Base-by-base conservation (phyloP, 2,888 invertebrate genomes). In the Folsomia candida region DNA sequence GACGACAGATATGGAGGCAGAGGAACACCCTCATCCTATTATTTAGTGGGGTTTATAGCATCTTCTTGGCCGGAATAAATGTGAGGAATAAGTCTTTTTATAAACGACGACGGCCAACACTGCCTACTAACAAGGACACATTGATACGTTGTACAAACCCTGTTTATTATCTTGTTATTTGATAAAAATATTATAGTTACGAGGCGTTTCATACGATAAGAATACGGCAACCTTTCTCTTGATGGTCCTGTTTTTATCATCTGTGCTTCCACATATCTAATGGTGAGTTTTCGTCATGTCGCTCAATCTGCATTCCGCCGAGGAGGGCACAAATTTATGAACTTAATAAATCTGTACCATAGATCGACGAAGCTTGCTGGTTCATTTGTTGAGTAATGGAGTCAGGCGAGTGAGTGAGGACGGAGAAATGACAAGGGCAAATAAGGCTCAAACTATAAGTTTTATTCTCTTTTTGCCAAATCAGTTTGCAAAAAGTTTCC, bases 331-430 rank as follows among this genome's bases (percentile, higher is more conserved):
- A 47, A 67, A 68, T 68, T 68, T 68, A 68, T 68, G 59, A 60
- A 68, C 1, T 61, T 68, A 25, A 68, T 68, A 61, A 68, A 68
- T 68, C 68, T 61, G 61, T 68, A 37, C 6, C 37, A 37, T 37
- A n/a, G n/a, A n/a, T n/a, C n/a, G n/a, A n/a, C n/a, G n/a, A n/a
- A n/a, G n/a, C n/a, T n/a, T n/a, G n/a, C n/a, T n/a, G n/a, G n/a
- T n/a, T n/a, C n/a, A n/a, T n/a, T n/a, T n/a, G n/a, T n/a, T n/a
- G n/a, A n/a, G n/a, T n/a, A n/a, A n/a, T n/a, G n/a, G n/a, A n/a
- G n/a, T n/a, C n/a, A n/a, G n/a, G n/a, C n/a, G n/a, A n/a, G n/a
- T n/a, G n/a, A n/a, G n/a, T n/a, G n/a, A n/a, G n/a, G n/a, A n/a
- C n/a, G n/a, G n/a, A n/a, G n/a, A n/a, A n/a, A n/a, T n/a, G n/a